A percentile compares a stretch with the other conserved stretches of the same genome.
These are phyloP conservation scores for Tiliqua scincoides DNA, from an alignment of 2,113 vertebrate genomes.

Conservation along the genomic window DNA sequence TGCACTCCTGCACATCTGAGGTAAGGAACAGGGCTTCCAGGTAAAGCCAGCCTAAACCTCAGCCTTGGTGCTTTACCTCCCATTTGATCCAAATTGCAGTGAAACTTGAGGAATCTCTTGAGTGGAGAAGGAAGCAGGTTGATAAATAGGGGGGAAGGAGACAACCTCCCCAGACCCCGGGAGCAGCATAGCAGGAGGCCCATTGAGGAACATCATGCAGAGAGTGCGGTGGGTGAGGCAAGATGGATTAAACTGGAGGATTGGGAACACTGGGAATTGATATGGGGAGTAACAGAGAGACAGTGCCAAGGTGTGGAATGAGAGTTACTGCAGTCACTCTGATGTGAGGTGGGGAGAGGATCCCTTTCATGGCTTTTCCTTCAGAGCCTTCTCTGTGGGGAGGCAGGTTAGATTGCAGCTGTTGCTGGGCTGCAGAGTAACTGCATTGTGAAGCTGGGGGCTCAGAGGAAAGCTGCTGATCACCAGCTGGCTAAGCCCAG, in stretches of 20 bases:
- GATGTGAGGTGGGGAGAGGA: rapidly evolving
- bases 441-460: background rate
- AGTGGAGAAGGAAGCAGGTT: background rate
- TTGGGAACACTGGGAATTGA: background rate
- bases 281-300: background rate
- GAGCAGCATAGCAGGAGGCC: no score
- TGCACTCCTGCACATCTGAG: background rate
- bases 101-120: background rate
- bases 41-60: background rate
- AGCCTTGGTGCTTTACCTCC: background rate
- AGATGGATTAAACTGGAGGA: background rate
- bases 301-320: background rate
- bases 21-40: background rate
- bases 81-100: background rate
- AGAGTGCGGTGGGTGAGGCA: background rate
- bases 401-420: background rate
- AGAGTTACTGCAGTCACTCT: rapidly evolving
- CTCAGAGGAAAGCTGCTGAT: background rate
- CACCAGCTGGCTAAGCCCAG: background rate
- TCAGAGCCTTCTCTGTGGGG: no score
- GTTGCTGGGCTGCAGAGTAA: background rate
- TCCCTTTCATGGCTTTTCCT: background rate
- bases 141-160: background rate
- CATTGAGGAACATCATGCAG: background rate
- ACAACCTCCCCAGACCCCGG: no score